Conservation (phyloP, 2,113 vertebrate genomes). For the Hippocampus zosterae region DNA sequence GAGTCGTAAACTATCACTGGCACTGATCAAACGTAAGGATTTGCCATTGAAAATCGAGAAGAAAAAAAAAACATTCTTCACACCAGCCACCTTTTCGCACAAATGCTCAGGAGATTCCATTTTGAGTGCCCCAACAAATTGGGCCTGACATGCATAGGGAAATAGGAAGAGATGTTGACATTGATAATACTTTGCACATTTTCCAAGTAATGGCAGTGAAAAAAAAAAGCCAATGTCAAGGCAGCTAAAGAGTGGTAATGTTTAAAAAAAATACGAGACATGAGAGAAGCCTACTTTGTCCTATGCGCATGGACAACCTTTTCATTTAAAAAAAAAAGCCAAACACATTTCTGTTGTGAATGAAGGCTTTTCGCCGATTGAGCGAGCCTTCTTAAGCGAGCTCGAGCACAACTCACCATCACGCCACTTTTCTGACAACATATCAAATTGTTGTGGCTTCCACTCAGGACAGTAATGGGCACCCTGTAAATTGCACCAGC, state of each 20-base stretch:
- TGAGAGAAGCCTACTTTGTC: conserved; percentile 16
- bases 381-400: conserved; percentile 54
- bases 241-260: too few species aligned
- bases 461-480: conserved; percentile 61
- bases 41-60: conserved; percentile 9
- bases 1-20: conserved; percentile 48
- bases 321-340: conserved; percentile 4
- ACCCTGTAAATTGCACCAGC: conserved; percentile 65
- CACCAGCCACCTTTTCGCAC: too few species aligned
- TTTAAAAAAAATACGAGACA: background rate
- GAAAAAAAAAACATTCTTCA: too few species aligned
- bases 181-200: too few species aligned
- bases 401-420: conserved; percentile 57
- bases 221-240: too few species aligned
- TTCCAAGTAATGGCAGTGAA: too few species aligned
- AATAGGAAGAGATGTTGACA: too few species aligned
- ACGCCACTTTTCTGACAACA: conserved; percentile 60
- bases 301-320: conserved; percentile 35
- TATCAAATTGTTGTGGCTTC: conserved; percentile 68
- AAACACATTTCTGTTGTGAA: conserved; percentile 64
- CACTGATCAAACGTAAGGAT: conserved; percentile 16
- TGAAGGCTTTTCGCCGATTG: conserved; percentile 47
- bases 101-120: background rate
- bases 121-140: background rate
- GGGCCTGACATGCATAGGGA: too few species aligned